phyloP scores from a whole-genome alignment of 2,797 vertebrate species.

The Hydrophis major region DNA sequence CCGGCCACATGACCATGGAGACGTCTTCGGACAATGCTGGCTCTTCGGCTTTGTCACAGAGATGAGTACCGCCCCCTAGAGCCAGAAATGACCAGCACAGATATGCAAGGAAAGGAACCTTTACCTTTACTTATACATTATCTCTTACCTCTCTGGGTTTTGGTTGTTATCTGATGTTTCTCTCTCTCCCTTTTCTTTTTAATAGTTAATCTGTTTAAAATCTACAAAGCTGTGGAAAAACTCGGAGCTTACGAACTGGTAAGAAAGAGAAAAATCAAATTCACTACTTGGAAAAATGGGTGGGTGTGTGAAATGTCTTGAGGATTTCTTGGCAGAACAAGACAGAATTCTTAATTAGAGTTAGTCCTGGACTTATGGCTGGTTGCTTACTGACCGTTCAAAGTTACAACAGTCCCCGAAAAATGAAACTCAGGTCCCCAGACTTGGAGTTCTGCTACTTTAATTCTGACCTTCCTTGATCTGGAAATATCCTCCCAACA shows the following conservation, averaged over 20 bases:
- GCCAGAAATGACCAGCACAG: too few relatives aligned
- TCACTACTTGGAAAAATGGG: too few relatives aligned
- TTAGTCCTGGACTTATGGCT: neutral
- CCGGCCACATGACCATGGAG: too few relatives aligned
- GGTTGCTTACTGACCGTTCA: neutral
- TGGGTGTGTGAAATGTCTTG: too few relatives aligned
- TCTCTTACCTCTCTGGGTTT: slow-evolving; percentile 3
- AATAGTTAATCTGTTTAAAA: slow-evolving; percentile 93
- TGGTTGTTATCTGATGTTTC: neutral
- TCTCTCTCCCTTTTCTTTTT: neutral
- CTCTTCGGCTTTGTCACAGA: too few relatives aligned
- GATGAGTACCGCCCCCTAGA: too few relatives aligned
- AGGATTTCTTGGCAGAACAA: neutral
- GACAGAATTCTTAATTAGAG: neutral
- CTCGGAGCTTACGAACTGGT: slow-evolving; percentile 92
- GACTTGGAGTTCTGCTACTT: neutral
- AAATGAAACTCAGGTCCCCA: too few relatives aligned
- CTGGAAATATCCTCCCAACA: neutral
- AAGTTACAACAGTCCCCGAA: too few relatives aligned
- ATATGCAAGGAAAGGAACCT: too few relatives aligned
- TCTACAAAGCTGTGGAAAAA: slow-evolving; percentile 91
- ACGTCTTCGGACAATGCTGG: too few relatives aligned
- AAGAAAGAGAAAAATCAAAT: slow-evolving; percentile 42
- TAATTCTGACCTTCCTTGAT: neutral
- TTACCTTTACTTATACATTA: too few relatives aligned